Percentiles rank a stretch among this genome's conserved stretches.
Evolutionary conservation across 2,113 vertebrate genomes (phyloP).

Genomic region (Ptilorrhoa leucosticta): DNA sequence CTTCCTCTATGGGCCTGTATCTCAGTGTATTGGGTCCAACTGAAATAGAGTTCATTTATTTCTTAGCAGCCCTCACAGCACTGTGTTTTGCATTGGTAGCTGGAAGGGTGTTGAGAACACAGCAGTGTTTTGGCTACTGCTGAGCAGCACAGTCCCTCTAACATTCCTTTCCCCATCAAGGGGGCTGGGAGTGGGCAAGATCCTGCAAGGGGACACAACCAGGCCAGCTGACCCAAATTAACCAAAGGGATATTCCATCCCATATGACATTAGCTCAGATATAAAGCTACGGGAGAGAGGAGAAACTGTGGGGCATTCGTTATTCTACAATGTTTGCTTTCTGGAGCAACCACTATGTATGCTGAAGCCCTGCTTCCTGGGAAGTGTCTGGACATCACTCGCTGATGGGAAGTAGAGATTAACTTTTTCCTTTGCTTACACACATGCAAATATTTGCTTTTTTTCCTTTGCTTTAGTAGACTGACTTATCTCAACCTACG

Average conservation of each 20-base stretch:
- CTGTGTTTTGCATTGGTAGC: not conserved
- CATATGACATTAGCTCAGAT: not conserved
- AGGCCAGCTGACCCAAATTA: not conserved
- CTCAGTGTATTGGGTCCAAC: not conserved
- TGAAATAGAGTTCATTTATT: not conserved
- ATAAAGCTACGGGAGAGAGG: not conserved
- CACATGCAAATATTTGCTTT: too few relatives aligned
- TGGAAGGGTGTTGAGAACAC: not conserved
- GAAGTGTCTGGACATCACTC: too few relatives aligned
- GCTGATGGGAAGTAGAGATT: too few relatives aligned
- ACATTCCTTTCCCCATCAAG: not conserved
- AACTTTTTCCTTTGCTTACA: too few relatives aligned
- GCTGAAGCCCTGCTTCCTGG: too few relatives aligned
- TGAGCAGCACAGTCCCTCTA: not conserved
- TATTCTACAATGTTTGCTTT: not conserved
- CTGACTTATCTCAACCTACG: too few relatives aligned
- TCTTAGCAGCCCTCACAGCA: not conserved
- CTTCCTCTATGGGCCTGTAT: not conserved
- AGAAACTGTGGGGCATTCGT: not conserved
- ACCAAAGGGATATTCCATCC: not conserved
- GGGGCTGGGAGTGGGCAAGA: not conserved
- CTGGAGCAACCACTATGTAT: not conserved
- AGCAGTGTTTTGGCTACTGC: not conserved
- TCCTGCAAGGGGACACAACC: not conserved
- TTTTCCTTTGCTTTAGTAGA: too few relatives aligned